A percentile compares a stretch with the other conserved stretches of the same genome.
These are phyloP conservation scores for Cynopterus brachyotis DNA, from an alignment of 2,113 vertebrate genomes.

Conservation along the genomic window DNA sequence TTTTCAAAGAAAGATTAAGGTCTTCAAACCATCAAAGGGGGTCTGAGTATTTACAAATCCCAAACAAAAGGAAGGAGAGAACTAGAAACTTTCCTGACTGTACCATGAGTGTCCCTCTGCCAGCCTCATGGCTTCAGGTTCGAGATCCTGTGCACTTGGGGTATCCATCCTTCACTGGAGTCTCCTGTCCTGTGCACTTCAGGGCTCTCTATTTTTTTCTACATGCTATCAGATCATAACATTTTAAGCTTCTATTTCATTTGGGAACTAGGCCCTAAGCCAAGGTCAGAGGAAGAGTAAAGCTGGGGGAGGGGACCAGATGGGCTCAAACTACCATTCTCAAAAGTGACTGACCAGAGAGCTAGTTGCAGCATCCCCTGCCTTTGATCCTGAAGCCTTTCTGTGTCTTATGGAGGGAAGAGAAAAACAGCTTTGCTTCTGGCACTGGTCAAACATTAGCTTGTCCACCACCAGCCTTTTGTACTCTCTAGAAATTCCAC, in stretches of 20 bases:
- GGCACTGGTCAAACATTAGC: not conserved
- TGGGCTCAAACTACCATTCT: constrained; percentile 46
- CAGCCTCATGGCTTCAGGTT: not conserved
- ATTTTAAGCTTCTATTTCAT: constrained; percentile 30
- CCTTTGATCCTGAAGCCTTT: constrained; percentile 13
- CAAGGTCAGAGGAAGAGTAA: constrained; percentile 58
- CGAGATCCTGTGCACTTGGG: not conserved
- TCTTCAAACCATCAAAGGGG: not conserved
- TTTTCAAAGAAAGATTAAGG: constrained; percentile 36
- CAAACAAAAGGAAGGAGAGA: not conserved
- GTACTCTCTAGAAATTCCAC: not conserved
- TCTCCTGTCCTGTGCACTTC: not conserved
- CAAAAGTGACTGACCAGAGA: constrained; percentile 44
- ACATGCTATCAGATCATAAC: not conserved
- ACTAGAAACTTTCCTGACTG: not conserved
- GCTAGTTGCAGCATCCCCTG: not conserved
- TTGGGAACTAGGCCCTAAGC: constrained; percentile 54
- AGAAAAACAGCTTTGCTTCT: constrained; percentile 40
- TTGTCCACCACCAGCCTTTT: not conserved
- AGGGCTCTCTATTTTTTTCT: not conserved
- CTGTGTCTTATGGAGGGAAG: not conserved
- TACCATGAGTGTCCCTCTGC: not conserved
- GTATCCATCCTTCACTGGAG: not conserved
- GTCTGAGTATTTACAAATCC: constrained; percentile 10
- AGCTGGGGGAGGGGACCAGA: constrained; percentile 15